Conservation (phyloP, 2,113 vertebrate species). For the Coptodon bakossiorum region DNA sequence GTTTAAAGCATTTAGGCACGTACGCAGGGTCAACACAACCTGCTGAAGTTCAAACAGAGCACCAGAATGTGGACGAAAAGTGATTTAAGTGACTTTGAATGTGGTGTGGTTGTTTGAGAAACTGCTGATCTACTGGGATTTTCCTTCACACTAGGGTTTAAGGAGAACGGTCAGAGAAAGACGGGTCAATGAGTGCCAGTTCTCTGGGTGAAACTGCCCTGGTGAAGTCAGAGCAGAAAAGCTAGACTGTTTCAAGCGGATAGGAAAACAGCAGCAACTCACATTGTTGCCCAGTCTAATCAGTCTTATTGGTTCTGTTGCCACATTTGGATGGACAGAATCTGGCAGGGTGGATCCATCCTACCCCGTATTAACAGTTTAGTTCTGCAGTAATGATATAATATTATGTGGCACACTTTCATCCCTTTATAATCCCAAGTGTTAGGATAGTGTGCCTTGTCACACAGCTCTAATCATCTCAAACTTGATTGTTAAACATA, state of each 20-base stretch:
- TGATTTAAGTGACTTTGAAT: neutral
- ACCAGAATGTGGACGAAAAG: neutral
- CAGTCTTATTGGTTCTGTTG: neutral
- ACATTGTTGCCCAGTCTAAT: neutral
- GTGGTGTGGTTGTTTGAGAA: neutral
- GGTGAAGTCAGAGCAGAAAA: neutral
- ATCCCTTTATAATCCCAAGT: neutral
- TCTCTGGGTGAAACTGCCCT: neutral
- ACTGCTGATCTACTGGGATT: neutral
- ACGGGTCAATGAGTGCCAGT: accelerated
- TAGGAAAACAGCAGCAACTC: neutral
- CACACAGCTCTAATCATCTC: neutral
- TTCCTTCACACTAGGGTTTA: neutral
- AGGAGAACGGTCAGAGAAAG: neutral
- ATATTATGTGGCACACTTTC: neutral
- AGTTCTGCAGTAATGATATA: neutral
- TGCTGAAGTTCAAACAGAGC: neutral
- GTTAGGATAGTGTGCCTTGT: neutral
- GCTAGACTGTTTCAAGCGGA: neutral
- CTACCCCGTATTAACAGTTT: neutral
- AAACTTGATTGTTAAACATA: neutral
- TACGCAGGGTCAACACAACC: accelerated
- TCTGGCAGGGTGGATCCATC: neutral
- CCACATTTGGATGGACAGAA: neutral
- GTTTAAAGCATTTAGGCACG: neutral